Evolutionary conservation across 2,113 vertebrate species (phyloP), one percentile per base, ranked within the genome.

Genomic region (Leptocoma aspasia): DNA sequence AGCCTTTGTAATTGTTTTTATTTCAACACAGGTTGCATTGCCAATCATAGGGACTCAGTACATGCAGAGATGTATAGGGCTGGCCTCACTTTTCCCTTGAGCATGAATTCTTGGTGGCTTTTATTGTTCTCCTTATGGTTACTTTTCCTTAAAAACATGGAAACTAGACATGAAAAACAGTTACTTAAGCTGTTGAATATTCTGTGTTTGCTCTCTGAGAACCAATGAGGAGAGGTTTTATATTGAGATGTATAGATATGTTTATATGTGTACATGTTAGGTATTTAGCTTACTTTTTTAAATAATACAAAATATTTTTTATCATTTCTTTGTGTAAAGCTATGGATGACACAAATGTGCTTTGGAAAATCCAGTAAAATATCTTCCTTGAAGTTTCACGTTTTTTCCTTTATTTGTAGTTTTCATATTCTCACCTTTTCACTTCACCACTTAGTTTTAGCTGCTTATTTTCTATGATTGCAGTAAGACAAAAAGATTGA

Each of bases 321-420:
- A 64, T 66, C 1, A 31, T 73, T 63, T 86, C 15, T 79, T 66
- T 80, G 5, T 91, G 76, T 90, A 71, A 94, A 86, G 28, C 41
- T 86, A 3, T 63, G 47, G 24, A 84, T 84, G 33, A 78, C 17
- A 50, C 4, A 23, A 28, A 39, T 3, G 8, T 77, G 56, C 60
- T 86, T 84, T 71, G 26, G 31, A 37, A 94, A 93, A 75, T 68
- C 15, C 20, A 96, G 92, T 97, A 96, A 96, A 96, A 53, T 82
- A 73, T 27, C 81, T 95, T 93, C 24, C n/a, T 80, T 90, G 68
- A 88, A 68, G 31, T 64, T 87, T 64, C 39, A 70, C 7, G 3
- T 3, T 63, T 73, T 76, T 81, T 64, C 15, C 23, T 95, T 35
- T 57, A 2, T 81, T 69, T 53, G 20, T 77, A 8, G 56, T 86